Conservation (phyloP, 2,113 vertebrate genomes). For the Odontophorus gujanensis region DNA sequence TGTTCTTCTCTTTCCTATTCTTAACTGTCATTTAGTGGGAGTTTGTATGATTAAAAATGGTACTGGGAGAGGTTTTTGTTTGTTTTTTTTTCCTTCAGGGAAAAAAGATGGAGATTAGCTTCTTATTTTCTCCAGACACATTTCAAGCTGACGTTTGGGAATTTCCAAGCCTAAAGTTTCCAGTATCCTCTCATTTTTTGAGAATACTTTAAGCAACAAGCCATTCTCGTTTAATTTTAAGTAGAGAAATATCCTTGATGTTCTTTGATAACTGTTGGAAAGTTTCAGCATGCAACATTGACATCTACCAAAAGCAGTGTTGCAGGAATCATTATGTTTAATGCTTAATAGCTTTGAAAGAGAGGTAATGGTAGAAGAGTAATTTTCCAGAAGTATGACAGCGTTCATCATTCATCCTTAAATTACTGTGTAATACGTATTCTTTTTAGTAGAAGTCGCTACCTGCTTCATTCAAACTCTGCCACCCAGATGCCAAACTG, state of each 20-base stretch:
- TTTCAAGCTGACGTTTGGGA: background rate
- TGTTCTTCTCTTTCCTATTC: background rate
- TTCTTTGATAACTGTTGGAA: background rate
- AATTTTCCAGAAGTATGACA: background rate
- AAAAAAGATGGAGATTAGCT: background rate
- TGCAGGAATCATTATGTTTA: background rate
- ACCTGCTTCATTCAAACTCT: background rate
- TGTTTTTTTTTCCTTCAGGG: background rate
- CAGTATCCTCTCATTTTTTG: background rate
- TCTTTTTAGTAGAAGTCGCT: background rate
- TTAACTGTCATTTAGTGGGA: background rate
- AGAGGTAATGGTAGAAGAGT: background rate
- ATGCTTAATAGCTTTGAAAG: background rate
- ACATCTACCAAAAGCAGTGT: background rate
- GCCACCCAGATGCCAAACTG: background rate
- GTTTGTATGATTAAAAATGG: background rate
- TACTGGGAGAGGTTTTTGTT: background rate
- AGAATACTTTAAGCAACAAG: background rate
- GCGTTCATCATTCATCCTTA: background rate
- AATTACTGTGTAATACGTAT: background rate
- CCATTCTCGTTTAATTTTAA: background rate
- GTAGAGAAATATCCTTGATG: background rate
- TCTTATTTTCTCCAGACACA: background rate
- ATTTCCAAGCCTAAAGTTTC: background rate
- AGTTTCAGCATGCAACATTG: rapidly evolving